These are phyloP conservation scores for Lycocerus yunnanus DNA, from an alignment of 2,888 invertebrate genomes.

Conservation along the genomic window DNA sequence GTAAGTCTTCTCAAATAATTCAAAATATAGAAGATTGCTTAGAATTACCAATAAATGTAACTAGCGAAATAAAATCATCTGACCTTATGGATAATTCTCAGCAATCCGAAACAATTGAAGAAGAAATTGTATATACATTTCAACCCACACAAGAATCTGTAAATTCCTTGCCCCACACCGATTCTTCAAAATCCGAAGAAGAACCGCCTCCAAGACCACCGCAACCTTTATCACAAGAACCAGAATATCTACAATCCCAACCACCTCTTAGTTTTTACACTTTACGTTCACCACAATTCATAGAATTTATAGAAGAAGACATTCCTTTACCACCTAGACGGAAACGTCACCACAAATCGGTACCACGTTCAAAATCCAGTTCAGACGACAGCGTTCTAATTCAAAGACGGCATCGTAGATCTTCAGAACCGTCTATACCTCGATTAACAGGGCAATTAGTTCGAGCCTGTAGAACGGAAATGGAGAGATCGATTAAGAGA, in stretches of 20 bases:
- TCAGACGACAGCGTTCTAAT: slow-evolving; percentile 41
- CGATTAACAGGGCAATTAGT: slow-evolving; percentile 74
- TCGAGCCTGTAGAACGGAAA: slow-evolving; percentile 69
- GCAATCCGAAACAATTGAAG: not conserved
- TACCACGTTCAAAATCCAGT: slow-evolving; percentile 45
- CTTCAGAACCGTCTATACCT: slow-evolving; percentile 68
- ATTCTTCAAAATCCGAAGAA: slow-evolving; percentile 42
- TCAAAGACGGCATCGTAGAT: slow-evolving; percentile 41
- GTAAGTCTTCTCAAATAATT: slow-evolving; percentile 11
- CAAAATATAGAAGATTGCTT: slow-evolving; percentile 7
- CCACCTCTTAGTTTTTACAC: slow-evolving; percentile 54
- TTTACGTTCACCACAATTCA: slow-evolving; percentile 48
- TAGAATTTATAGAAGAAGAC: slow-evolving; percentile 50
- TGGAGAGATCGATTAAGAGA: slow-evolving; percentile 68
- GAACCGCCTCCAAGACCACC: slow-evolving; percentile 51
- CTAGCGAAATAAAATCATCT: not conserved
- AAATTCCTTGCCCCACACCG: not conserved
- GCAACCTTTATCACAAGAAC: slow-evolving; percentile 46
- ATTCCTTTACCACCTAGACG: slow-evolving; percentile 56
- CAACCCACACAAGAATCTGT: slow-evolving; percentile 15
- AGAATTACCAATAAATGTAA: not conserved
- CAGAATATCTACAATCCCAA: slow-evolving; percentile 50
- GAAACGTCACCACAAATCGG: slow-evolving; percentile 51
- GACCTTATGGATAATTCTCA: not conserved
- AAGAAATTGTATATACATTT: not conserved